These are phyloP conservation scores for Polyodon spathula DNA, from an alignment of 2,113 vertebrate species.

Conservation along the genomic window DNA sequence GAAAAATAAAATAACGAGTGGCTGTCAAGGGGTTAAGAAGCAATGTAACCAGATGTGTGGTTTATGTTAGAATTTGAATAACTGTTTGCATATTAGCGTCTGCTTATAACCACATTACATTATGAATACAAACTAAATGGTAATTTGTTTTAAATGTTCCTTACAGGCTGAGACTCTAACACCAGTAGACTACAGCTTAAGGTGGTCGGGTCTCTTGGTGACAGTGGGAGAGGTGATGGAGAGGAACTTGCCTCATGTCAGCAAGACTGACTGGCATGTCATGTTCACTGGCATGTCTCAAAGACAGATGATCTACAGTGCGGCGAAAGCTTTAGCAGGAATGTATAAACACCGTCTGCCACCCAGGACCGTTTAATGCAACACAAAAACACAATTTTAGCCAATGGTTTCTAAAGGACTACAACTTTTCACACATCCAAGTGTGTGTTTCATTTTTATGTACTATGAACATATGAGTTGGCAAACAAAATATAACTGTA, in stretches of 20 bases:
- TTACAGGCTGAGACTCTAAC: conserved; percentile 79
- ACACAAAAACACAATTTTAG: neutral
- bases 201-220: conserved; percentile 87
- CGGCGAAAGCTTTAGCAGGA: conserved; percentile 79
- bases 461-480: no score
- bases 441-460: neutral
- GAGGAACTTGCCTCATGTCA: conserved; percentile 64
- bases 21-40: no score
- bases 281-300: conserved; percentile 80
- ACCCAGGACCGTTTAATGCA: conserved; percentile 57
- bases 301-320: conserved; percentile 79
- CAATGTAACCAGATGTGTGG: no score
- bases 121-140: no score
- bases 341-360: conserved; percentile 82
- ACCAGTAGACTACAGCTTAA: conserved; percentile 84
- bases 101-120: no score
- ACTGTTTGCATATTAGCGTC: no score
- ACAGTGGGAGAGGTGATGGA: conserved; percentile 88
- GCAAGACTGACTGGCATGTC: conserved; percentile 76
- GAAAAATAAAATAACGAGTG: no score
- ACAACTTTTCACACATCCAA: neutral
- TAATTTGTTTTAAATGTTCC: neutral
- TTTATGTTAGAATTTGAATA: no score
- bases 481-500: no score
- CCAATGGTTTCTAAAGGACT: conserved; percentile 2